Base-by-base conservation (phyloP, 30 jellyfish, hydroid and myxozoan genomes). In the Pseudorhiza aurosa region DNA sequence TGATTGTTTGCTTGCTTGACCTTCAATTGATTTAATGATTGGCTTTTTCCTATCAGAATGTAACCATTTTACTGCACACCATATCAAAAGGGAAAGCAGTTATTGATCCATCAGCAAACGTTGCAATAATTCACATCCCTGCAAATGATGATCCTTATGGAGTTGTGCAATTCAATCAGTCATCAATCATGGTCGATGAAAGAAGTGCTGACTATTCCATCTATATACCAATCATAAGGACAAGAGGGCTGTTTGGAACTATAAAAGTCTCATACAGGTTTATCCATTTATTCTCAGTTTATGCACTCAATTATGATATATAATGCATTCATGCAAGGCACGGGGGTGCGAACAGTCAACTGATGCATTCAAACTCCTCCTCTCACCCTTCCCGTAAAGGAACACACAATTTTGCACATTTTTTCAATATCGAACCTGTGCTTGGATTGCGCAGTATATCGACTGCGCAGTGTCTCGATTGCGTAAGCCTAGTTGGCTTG, bases 71-170 rank as follows among this genome's bases (percentile, higher is more conserved):
- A 26, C 22, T 47, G n/a, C 27, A 26, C 19, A 47, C 35, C 14
- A 87, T 86, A 21, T 26, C 87, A 4, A 35, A 47, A 26, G 96
- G 97, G 0, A 77, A 81, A 19, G 98, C 97, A n/a, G 65, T 31
- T 33, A 74, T 93, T 21, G 83, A 85, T 50, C 33, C 45, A 4
- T 25, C 76, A 11, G 39, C 82, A 19, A 30, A 72, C n/a, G 24
- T 58, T 2, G 96, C 89, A 0, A 58, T 58, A 0, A 55, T 93
- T 12, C 60, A 51, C 10, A 81, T 93, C 22, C 81, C 75, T 1
- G 75, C 94, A 0, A 93, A 87, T 49, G 98, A 93, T 58, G 87
- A 85, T 35, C 97, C 98, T 17, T 87, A 75, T 45, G 98, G 98
- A 2, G 64, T 68, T 29, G 89, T 93, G 30, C 76, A 79, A 40